A percentile compares a stretch with the other conserved stretches of the same genome.
These are phyloP conservation scores for Rhynchomys soricoides DNA, from an alignment of 2,113 vertebrate species.

Conservation along the genomic window DNA sequence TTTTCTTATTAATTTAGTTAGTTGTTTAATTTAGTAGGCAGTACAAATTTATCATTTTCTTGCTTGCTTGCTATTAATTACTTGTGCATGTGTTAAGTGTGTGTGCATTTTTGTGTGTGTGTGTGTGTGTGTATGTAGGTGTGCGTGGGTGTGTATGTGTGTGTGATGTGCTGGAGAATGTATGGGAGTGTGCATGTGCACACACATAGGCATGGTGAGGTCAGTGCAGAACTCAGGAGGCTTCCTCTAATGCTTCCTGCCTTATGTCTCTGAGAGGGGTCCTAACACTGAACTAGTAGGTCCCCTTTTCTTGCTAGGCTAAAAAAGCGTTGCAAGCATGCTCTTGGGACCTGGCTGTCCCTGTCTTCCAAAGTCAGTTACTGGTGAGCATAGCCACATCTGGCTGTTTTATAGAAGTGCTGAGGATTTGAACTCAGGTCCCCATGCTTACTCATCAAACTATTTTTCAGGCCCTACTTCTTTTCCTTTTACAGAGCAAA, in stretches of 20 bases:
- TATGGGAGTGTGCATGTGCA: no score
- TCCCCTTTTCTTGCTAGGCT: not conserved
- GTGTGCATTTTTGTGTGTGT: not conserved
- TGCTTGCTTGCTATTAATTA: not conserved
- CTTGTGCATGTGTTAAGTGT: not conserved
- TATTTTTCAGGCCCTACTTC: not conserved
- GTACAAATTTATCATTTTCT: no score
- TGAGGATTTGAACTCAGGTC: not conserved
- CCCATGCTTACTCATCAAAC: not conserved
- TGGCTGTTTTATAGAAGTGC: no score
- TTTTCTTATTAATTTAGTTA: not conserved
- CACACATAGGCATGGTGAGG: not conserved
- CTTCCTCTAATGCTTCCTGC: not conserved
- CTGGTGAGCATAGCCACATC: not conserved
- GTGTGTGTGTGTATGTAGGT: not conserved
- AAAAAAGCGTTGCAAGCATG: not conserved
- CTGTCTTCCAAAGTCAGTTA: not conserved
- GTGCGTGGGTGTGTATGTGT: not conserved
- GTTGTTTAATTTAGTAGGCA: not conserved
- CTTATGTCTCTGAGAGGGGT: not conserved
- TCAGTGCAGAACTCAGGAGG: not conserved
- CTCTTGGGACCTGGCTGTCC: not conserved
- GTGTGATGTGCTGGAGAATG: not conserved
- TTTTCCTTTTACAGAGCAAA: not conserved
- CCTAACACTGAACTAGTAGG: not conserved